Conservation (phyloP, 2,888 invertebrate genomes). For the Thysanoteuthis rhombus region DNA sequence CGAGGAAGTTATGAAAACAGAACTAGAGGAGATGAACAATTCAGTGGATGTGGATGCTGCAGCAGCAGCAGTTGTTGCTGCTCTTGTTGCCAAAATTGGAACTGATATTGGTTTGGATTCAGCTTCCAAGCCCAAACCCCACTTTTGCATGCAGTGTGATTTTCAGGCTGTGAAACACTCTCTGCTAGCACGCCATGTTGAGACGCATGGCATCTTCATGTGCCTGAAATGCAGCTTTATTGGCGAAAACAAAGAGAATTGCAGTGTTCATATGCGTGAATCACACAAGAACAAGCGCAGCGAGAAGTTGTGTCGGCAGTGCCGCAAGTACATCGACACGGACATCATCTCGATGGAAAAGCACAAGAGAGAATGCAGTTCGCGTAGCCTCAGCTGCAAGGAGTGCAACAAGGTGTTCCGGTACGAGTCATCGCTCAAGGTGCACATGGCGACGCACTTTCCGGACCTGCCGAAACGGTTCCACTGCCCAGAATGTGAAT, state of each 20-base stretch:
- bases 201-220: slow-evolving; percentile 59
- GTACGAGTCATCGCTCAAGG: slow-evolving; percentile 60
- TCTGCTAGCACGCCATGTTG: slow-evolving; percentile 60
- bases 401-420: slow-evolving; percentile 64
- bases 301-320: slow-evolving; percentile 62
- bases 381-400: slow-evolving; percentile 59
- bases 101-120: background rate
- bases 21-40: background rate
- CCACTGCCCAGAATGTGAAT: slow-evolving; percentile 57
- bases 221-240: slow-evolving; percentile 61
- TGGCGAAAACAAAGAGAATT: slow-evolving; percentile 50
- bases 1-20: background rate
- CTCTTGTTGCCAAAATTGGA: slow-evolving; percentile 28
- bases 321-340: slow-evolving; percentile 60
- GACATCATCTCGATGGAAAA: slow-evolving; percentile 55
- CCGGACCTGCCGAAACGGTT: slow-evolving; percentile 60
- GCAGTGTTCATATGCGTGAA: slow-evolving; percentile 55
- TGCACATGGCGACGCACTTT: slow-evolving; percentile 60
- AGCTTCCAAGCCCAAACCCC: background rate
- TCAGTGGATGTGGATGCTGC: background rate
- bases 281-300: slow-evolving; percentile 61
- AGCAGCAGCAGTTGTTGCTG: slow-evolving; percentile 14
- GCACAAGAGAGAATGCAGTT: slow-evolving; percentile 60
- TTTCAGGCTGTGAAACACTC: slow-evolving; percentile 61
- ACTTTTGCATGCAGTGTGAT: slow-evolving; percentile 54